These are phyloP conservation scores for Hybognathus amarus DNA, from an alignment of 2,797 vertebrate genomes.

Conservation along the genomic window DNA sequence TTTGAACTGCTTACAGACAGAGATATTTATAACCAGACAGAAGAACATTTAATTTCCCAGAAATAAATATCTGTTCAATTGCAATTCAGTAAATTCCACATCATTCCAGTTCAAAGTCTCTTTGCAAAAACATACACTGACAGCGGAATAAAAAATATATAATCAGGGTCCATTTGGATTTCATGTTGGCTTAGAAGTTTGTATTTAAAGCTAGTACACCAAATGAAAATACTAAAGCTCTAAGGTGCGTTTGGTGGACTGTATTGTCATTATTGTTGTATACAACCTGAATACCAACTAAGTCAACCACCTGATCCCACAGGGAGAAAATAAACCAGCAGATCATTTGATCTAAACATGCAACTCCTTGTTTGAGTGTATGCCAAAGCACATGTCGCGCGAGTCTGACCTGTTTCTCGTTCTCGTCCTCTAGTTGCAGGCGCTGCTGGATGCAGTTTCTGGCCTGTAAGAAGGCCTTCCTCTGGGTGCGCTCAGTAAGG, in stretches of 20 bases:
- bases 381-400: neutral
- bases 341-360: slow-evolving; percentile 69
- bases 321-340: slow-evolving; percentile 70
- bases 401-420: slow-evolving; percentile 94
- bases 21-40: neutral
- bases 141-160: neutral
- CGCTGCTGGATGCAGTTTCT: slow-evolving; percentile 93
- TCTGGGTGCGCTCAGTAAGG: slow-evolving; percentile 91
- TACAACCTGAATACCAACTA: slow-evolving; percentile 47
- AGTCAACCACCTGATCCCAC: slow-evolving; percentile 20
- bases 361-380: neutral
- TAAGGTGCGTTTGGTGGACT: neutral
- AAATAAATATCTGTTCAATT: neutral
- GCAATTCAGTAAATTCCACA: neutral
- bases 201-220: neutral
- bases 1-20: neutral
- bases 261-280: slow-evolving; percentile 28
- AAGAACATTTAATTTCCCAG: neutral
- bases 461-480: slow-evolving; percentile 94
- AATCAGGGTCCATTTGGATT: neutral
- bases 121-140: neutral
- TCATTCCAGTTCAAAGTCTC: neutral
- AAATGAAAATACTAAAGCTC: slow-evolving; percentile 2
- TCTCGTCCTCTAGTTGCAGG: slow-evolving; percentile 93
- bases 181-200: neutral